Evolutionary conservation across 2,113 vertebrate species (phyloP).

Genomic region (Syrmaticus mikado): DNA sequence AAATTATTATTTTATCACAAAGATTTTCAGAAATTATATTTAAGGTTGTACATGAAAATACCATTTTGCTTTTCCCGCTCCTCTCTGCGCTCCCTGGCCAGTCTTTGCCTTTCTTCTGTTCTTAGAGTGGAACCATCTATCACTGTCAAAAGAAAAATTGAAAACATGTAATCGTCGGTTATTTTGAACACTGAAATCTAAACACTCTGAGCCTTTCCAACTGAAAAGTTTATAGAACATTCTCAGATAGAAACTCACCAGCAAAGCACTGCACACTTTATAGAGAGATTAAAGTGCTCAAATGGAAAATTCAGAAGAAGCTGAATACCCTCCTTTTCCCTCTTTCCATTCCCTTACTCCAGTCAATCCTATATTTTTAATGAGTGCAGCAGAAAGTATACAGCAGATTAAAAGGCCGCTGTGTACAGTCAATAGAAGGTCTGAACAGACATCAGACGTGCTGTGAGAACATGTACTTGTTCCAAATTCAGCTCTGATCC

Average conservation of each 20-base stretch:
- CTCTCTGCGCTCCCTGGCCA: slow-evolving; percentile 93
- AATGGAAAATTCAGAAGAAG: not conserved
- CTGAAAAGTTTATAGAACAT: not conserved
- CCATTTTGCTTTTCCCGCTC: slow-evolving; percentile 89
- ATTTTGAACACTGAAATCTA: not conserved
- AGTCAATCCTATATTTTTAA: not conserved
- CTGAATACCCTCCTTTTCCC: not conserved
- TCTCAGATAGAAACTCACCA: not conserved
- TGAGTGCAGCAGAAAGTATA: not conserved
- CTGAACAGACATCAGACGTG: not conserved
- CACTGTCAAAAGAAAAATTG: slow-evolving; percentile 77
- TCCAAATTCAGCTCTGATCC: not conserved
- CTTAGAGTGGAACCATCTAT: slow-evolving; percentile 89
- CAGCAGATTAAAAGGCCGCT: not conserved
- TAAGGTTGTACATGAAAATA: slow-evolving; percentile 64
- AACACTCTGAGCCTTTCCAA: not conserved
- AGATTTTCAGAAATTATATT: not conserved
- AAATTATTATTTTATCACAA: not conserved
- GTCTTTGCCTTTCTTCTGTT: slow-evolving; percentile 89
- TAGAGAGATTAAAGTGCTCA: not conserved
- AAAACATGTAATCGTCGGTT: not conserved
- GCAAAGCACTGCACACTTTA: not conserved
- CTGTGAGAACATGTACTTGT: not conserved
- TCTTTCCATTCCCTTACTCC: not conserved
- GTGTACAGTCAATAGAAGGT: not conserved